A percentile compares a stretch with the other conserved stretches of the same genome.
phyloP scores from a whole-genome alignment of 2,888 invertebrate species.

The Teleiodes luculella region DNA sequence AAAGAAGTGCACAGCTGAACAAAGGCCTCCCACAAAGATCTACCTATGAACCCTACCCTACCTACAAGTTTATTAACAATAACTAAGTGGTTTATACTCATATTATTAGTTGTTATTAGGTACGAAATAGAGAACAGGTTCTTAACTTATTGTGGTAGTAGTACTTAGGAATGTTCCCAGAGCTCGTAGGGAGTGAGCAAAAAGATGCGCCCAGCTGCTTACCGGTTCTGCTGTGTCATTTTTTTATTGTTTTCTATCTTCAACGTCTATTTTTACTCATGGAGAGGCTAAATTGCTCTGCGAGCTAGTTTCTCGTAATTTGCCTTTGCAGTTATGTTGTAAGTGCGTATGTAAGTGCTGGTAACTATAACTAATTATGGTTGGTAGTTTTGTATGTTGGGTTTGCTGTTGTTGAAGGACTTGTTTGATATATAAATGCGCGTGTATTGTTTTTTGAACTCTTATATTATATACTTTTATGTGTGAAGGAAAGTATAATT shows the following conservation, averaged over 20 bases:
- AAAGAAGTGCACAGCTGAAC: too few species aligned
- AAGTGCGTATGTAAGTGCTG: conserved; percentile 8
- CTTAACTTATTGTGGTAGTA: neutral
- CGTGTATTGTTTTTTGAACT: too few species aligned
- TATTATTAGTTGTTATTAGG: too few species aligned
- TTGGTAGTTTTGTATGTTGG: conserved; percentile 17
- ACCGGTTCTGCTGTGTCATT: conserved; percentile 58
- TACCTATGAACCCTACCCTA: too few species aligned
- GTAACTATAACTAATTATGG: conserved; percentile 35
- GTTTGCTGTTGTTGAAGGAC: neutral
- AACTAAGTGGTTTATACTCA: too few species aligned
- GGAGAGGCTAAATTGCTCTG: conserved; percentile 34
- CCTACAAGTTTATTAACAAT: too few species aligned
- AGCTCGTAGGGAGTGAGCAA: conserved; percentile 38
- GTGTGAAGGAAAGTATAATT: too few species aligned
- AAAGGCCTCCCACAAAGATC: too few species aligned
- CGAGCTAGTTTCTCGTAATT: conserved; percentile 39
- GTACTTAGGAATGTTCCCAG: conserved; percentile 58
- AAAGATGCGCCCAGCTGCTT: conserved; percentile 61
- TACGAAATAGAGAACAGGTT: too few species aligned
- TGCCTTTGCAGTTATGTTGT: conserved; percentile 22
- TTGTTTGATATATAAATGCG: too few species aligned
- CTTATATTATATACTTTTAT: too few species aligned
- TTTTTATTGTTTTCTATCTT: conserved; percentile 64
- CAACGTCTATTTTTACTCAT: conserved; percentile 57